A percentile compares a stretch with the other conserved stretches of the same genome.
phyloP scores from a whole-genome alignment of 2,888 invertebrate species.

The Agrilus biguttatus region DNA sequence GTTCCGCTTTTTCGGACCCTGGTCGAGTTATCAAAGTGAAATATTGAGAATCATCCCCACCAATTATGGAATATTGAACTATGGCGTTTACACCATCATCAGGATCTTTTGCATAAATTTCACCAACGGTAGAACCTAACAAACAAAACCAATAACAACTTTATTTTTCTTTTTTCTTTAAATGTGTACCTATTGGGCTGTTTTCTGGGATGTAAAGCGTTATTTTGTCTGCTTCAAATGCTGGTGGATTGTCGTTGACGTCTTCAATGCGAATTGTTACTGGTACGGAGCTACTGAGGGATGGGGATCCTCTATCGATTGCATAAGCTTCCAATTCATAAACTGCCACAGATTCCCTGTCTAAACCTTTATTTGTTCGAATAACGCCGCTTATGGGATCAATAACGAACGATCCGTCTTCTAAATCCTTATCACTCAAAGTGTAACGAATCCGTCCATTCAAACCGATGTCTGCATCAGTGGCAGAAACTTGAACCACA shows the following conservation, averaged over 20 bases:
- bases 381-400: conserved; percentile 88
- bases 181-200: conserved; percentile 64
- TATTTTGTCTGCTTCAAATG: conserved; percentile 78
- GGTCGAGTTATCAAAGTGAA: conserved; percentile 71
- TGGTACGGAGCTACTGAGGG: conserved; percentile 38
- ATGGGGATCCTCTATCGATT: conserved; percentile 68
- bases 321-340: conserved; percentile 81
- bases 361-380: conserved; percentile 75
- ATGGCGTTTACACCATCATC: conserved; percentile 86
- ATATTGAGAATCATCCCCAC: conserved; percentile 77
- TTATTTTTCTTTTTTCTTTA: no score
- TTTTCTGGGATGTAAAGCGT: conserved; percentile 86
- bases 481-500: conserved; percentile 64
- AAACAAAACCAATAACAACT: no score
- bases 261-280: conserved; percentile 75
- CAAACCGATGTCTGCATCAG: conserved; percentile 71
- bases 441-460: conserved; percentile 79
- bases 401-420: conserved; percentile 82
- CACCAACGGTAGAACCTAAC: conserved; percentile 78
- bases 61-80: conserved; percentile 89
- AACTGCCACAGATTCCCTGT: conserved; percentile 75
- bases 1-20: conserved; percentile 72
- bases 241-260: conserved; percentile 81
- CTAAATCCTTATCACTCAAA: conserved; percentile 54
- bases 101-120: conserved; percentile 79